phyloP scores from a whole-genome alignment of 92 coral and sea anemone genomes.

The Palythoa heliodiscus region DNA sequence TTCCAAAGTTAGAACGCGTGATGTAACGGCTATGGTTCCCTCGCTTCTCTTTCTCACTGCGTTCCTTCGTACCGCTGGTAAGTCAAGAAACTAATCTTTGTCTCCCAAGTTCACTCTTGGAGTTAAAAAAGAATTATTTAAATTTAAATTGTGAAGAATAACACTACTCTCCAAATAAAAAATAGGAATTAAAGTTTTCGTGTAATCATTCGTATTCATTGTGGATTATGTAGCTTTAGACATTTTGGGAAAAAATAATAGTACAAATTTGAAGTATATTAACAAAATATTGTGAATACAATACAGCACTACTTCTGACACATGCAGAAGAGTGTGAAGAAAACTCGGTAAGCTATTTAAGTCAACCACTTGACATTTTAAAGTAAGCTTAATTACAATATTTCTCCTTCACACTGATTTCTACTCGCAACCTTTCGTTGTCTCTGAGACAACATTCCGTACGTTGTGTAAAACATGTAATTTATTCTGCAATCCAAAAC shows the following conservation, averaged over 20 bases:
- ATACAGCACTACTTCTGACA: constrained; percentile 3
- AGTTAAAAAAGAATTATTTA: neutral
- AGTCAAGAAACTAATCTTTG: neutral
- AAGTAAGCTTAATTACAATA: neutral
- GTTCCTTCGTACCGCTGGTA: neutral
- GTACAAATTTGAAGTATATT: neutral
- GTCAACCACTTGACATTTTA: neutral
- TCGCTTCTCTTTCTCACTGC: neutral
- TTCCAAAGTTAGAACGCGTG: neutral
- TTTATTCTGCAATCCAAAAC: too few relatives aligned
- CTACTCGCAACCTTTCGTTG: neutral
- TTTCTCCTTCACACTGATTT: neutral
- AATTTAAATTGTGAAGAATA: too few relatives aligned
- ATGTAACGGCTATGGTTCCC: neutral
- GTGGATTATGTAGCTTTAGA: too few relatives aligned
- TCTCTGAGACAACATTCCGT: neutral
- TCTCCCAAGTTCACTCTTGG: neutral
- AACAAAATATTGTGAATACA: neutral
- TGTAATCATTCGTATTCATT: too few relatives aligned
- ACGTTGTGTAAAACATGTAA: too few relatives aligned
- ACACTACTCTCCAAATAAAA: too few relatives aligned
- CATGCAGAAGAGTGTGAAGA: neutral
- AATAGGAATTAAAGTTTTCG: too few relatives aligned
- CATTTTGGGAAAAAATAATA: neutral
- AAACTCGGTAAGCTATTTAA: constrained; percentile 3